Conservation (phyloP, 2,113 vertebrate genomes). For the Mesoclemmys tuberculata region DNA sequence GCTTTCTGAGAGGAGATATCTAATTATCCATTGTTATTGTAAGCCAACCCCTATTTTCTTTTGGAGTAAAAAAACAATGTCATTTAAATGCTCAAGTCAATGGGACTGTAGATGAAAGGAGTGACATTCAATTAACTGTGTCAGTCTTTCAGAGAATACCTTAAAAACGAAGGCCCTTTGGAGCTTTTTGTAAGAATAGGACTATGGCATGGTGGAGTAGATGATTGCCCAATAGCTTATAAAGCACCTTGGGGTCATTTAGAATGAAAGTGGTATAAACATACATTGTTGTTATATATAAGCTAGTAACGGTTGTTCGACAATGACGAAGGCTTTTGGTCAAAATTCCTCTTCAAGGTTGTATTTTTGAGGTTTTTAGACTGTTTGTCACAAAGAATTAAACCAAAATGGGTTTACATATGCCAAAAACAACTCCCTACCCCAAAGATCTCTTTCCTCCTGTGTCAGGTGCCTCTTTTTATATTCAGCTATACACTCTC, state of each 20-base stretch:
- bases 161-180: background rate
- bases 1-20: conserved; percentile 51
- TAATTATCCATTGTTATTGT: conserved; percentile 50
- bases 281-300: background rate
- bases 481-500: background rate
- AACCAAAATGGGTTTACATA: background rate
- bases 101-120: conserved; percentile 7
- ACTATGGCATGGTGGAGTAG: background rate
- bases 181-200: background rate
- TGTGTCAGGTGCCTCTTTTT: background rate
- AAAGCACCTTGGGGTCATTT: background rate
- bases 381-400: background rate
- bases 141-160: conserved; percentile 12
- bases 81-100: conserved; percentile 30
- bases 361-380: background rate
- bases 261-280: background rate
- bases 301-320: background rate
- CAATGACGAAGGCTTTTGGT: background rate
- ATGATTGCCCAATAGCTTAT: conserved; percentile 2
- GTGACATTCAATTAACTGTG: background rate
- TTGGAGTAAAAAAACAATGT: conserved; percentile 44
- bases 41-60: conserved; percentile 60
- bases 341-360: background rate
- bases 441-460: background rate
- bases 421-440: background rate